Evolutionary conservation across 1,140 invertebrate species (phyloP), one percentile per base, ranked within the genome.

Genomic region (Panagrolaimus sp.): DNA sequence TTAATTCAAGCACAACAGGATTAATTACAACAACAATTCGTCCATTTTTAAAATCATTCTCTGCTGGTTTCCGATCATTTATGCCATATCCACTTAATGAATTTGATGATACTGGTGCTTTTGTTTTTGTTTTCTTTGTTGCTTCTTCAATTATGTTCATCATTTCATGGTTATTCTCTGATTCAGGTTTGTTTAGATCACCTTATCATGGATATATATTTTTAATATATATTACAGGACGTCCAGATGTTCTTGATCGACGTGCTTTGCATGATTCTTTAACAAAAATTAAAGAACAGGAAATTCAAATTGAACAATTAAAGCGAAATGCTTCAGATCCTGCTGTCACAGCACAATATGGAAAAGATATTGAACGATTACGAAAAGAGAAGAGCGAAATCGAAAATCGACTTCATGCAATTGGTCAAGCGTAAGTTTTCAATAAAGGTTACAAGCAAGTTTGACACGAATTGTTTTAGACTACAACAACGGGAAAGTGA

Each of bases 21-120:
- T 58, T 58, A 1, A 12, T 58, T 58, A n/a, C 52, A 7, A 58
- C 52, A 21, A 58, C 52, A 28, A 58, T 58, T 58, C 52, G 52
- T 1, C 52, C 52, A n/a, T 26, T 28, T 21, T 58, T 58, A 10
- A 58, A 58, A n/a, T 58, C 52, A n/a, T 26, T 58, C 17, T 58
- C 52, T 12, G 15, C 28, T 58, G 52, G 21, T 12, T 26, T 58
- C 17, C 52, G 52, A 58, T 58, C 52, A 58, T 5, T 28, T 4
- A 12, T 58, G 52, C 52, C 52, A 0, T 58, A 58, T 21, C 52
- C 52, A 10, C 21, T 58, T 28, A 58, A n/a, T 8, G 21, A 58
- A 26, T 58, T 58, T 58, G 52, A 58, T 28, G 52, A 58, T 21
- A 58, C 52, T 26, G 52, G 52, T 28, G 52, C 28, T 2, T 58